These are phyloP conservation scores for Mola mola DNA, from an alignment of 2,113 vertebrate species.

Conservation along the genomic window DNA sequence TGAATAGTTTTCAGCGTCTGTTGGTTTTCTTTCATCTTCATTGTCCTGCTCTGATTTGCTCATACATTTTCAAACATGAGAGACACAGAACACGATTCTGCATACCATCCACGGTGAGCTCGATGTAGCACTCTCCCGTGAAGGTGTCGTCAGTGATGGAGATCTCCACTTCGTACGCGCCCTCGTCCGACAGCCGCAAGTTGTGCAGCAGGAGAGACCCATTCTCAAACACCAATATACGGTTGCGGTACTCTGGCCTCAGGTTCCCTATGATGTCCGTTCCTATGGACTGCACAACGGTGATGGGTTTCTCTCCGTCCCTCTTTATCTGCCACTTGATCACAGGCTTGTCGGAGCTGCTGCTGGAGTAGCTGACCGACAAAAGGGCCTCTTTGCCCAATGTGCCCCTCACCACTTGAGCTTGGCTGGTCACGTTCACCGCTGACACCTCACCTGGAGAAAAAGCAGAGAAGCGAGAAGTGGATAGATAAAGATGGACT, in stretches of 20 bases:
- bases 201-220: constrained; percentile 93
- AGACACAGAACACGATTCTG: too few species aligned
- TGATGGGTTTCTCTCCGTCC: constrained; percentile 87
- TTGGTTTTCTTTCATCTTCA: constrained; percentile 30
- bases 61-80: too few species aligned
- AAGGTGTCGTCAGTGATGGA: constrained; percentile 98
- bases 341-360: constrained; percentile 90
- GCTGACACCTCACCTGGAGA: constrained; percentile 83
- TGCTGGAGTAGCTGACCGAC: constrained; percentile 93
- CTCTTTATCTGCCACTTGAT: constrained; percentile 96
- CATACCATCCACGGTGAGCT: constrained; percentile 95
- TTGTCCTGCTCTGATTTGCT: too few species aligned
- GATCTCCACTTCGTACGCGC: constrained; percentile 94
- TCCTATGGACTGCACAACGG: constrained; percentile 96
- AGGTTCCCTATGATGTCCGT: constrained; percentile 94
- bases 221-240: constrained; percentile 92
- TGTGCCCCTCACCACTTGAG: constrained; percentile 86
- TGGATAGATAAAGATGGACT: not conserved
- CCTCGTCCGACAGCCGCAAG: constrained; percentile 90
- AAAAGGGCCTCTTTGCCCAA: constrained; percentile 90
- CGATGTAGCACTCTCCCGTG: constrained; percentile 91
- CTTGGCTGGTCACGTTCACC: constrained; percentile 93
- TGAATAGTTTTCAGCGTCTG: constrained; percentile 33
- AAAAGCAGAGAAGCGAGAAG: not conserved
- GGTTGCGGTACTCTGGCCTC: constrained; percentile 90